phyloP scores from a whole-genome alignment of 2,888 invertebrate species.

The Ophioninae sp. region DNA sequence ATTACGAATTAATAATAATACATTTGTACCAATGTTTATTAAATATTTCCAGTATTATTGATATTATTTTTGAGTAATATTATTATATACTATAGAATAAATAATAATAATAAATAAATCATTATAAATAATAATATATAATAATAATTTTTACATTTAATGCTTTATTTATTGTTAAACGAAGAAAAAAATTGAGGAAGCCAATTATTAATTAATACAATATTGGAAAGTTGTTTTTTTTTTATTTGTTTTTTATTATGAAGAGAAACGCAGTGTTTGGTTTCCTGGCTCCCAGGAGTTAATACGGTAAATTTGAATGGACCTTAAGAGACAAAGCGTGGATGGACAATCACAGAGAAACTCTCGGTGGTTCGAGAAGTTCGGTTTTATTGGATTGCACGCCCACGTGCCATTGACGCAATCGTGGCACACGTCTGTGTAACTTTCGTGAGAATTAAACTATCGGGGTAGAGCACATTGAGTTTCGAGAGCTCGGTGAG shows the following conservation, averaged over 20 bases:
- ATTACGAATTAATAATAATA: too few species aligned
- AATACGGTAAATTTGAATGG: neutral
- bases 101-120: too few species aligned
- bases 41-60: too few species aligned
- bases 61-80: too few species aligned
- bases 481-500: slow-evolving; percentile 1
- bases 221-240: neutral
- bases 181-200: too few species aligned
- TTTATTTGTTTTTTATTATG: neutral
- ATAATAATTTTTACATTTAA: too few species aligned
- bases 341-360: neutral
- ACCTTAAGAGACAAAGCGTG: neutral
- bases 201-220: too few species aligned
- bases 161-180: too few species aligned
- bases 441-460: slow-evolving; percentile 18
- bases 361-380: slow-evolving; percentile 5
- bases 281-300: neutral
- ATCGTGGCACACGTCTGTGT: neutral
- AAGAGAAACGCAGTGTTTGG: neutral
- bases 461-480: neutral
- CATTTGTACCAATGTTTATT: too few species aligned
- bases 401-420: slow-evolving; percentile 12
- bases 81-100: too few species aligned
- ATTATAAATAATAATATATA: too few species aligned
- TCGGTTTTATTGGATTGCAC: slow-evolving; percentile 24